phyloP scores from a whole-genome alignment of 92 coral and sea anemone species.

The Phenganax stokvisi region DNA sequence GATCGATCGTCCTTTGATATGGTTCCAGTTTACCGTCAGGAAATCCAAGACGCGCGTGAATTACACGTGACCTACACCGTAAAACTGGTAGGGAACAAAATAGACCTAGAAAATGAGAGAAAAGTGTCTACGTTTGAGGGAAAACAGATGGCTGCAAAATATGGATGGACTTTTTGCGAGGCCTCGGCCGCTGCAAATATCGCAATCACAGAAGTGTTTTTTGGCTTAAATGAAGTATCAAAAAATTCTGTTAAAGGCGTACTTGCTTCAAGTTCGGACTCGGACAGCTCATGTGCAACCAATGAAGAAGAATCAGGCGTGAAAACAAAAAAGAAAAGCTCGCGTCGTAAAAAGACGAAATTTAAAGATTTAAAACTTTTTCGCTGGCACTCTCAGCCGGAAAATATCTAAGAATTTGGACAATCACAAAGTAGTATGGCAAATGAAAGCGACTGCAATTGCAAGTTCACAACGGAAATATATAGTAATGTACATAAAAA shows the following conservation, averaged over 20 bases:
- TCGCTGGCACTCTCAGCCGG: constrained; percentile 23
- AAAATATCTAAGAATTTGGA: not conserved
- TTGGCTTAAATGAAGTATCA: constrained; percentile 37
- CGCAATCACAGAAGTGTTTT: constrained; percentile 55
- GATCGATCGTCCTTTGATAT: constrained; percentile 58
- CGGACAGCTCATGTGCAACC: constrained; percentile 23
- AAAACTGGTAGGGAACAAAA: constrained; percentile 59
- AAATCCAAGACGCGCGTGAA: constrained; percentile 58
- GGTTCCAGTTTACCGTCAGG: constrained; percentile 56
- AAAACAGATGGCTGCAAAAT: constrained; percentile 47
- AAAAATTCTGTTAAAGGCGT: not conserved
- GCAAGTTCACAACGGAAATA: no score
- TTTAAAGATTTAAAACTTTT: constrained; percentile 17
- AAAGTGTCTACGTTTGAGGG: constrained; percentile 60
- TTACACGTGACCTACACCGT: constrained; percentile 38
- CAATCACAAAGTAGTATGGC: not conserved
- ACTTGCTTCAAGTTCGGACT: constrained; percentile 34
- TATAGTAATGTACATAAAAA: no score
- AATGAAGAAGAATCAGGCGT: not conserved
- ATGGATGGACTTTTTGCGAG: constrained; percentile 70
- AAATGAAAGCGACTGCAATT: no score
- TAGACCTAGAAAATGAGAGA: constrained; percentile 55
- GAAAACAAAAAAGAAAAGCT: constrained; percentile 11
- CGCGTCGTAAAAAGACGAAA: not conserved
- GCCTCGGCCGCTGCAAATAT: constrained; percentile 63